Evolutionary conservation across 2,113 vertebrate species (phyloP).

Genomic region (Catharus minimus): DNA sequence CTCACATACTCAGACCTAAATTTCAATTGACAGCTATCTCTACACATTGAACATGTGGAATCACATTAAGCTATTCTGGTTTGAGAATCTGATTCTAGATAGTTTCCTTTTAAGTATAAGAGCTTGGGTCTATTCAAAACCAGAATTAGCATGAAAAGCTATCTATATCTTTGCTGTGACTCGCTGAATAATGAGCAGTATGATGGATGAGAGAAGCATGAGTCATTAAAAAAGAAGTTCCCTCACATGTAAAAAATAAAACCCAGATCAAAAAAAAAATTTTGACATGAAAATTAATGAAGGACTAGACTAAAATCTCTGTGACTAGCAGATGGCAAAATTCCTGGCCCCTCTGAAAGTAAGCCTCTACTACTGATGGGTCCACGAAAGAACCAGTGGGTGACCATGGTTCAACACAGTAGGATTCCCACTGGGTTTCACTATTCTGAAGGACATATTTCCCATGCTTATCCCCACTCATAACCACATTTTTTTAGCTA

Average conservation of each 20-base stretch:
- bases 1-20: not conserved
- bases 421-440: not conserved
- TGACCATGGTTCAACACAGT: not conserved
- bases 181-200: not conserved
- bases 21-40: not conserved
- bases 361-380: not conserved
- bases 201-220: accelerated
- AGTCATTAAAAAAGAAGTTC: not conserved
- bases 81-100: not conserved
- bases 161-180: not conserved
- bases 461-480: not conserved
- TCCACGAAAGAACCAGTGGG: not conserved
- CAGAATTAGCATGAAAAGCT: not conserved
- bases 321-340: not conserved
- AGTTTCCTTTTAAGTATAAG: not conserved
- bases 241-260: not conserved
- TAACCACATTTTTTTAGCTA: not conserved
- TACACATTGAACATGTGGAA: not conserved
- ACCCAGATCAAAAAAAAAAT: not conserved
- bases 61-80: not conserved
- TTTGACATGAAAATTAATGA: not conserved
- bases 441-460: not conserved
- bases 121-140: not conserved
- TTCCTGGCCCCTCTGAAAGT: not conserved
- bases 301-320: not conserved